Conservation (phyloP, 2,797 vertebrate genomes). For the Clarias platycephalus region DNA sequence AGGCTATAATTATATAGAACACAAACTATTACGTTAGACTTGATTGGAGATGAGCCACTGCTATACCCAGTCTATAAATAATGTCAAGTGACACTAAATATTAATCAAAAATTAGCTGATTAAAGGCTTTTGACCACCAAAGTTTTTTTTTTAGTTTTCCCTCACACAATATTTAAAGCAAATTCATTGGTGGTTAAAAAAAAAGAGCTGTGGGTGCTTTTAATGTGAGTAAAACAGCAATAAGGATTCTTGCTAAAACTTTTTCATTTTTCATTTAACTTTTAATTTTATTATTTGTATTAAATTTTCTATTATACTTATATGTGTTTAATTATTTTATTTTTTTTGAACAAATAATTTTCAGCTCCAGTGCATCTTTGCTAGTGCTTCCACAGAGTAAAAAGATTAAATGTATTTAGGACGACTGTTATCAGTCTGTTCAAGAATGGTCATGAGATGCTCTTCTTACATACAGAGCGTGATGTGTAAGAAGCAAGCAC, state of each 20-base stretch:
- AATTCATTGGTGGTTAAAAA: not conserved
- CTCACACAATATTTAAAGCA: conserved; percentile 6
- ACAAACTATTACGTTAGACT: conserved; percentile 9
- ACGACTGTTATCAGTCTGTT: not conserved
- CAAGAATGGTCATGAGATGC: not conserved
- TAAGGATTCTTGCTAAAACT: not conserved
- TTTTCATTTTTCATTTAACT: not conserved
- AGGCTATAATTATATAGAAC: conserved; percentile 40
- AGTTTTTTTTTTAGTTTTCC: not conserved
- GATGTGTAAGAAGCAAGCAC: not conserved
- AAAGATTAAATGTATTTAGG: not conserved
- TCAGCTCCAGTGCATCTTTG: not conserved
- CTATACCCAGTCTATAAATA: conserved; percentile 19
- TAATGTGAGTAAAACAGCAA: not conserved
- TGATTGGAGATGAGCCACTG: conserved; percentile 20
- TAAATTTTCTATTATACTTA: not conserved
- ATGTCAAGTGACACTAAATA: conserved; percentile 27
- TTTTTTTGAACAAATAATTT: not conserved
- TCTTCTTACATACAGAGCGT: too few relatives aligned
- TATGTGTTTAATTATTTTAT: too few relatives aligned
- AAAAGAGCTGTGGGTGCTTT: not conserved
- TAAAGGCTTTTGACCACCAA: conserved; percentile 18
- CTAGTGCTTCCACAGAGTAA: not conserved
- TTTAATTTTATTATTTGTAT: not conserved
- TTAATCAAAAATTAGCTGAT: conserved; percentile 23